Evolutionary conservation across 1,140 invertebrate species (phyloP), one percentile per base, ranked within the genome.

Genomic region (Drosophila asahinai): DNA sequence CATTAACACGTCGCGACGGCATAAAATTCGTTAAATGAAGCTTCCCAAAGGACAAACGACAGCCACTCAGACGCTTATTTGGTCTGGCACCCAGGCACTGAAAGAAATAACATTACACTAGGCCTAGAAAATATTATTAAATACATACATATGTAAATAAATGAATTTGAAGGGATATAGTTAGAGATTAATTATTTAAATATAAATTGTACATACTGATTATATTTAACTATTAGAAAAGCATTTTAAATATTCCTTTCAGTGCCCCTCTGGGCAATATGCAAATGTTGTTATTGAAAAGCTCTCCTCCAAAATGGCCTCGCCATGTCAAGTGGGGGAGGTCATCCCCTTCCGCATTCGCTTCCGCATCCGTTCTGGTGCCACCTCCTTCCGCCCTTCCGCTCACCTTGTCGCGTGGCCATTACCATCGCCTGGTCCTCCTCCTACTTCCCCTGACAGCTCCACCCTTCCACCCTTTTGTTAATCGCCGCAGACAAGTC

Each of bases 1-100:
- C 83, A 90, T 87, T 76, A 84, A 70, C 84, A 90, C 62, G 84
- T 90, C 86, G 67, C 81, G 70, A 47, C 81, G 62, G n/a, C 79
- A 86, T 86, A 66, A 86, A 77, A 62, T 48, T 77, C 61, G 52
- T 89, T 81, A 84, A 89, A 83, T 74, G 54, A 40, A n/a, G 72
- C 59, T 47, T 12, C 72, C 72, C 62, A 78, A 76, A 75, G 75
- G 58, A 62, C 25, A 72, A 60, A 8, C 64, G 30, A 58, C 62
- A 64, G 55, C 54, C 65, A 80, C 60, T 60, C 72, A 54, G 62
- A 57, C 60, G 55, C 67, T 47, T 64, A 83, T 83, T 83, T 81
- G 61, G 62, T 59, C 43, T 57, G 63, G 51, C 58, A 64, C 7
- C n/a, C 17, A 25, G 5, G 9, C 65, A 68, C 65, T 43, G 30